Evolutionary conservation across 1,140 invertebrate genomes (phyloP).

Genomic region (Bicyclus anynana): DNA sequence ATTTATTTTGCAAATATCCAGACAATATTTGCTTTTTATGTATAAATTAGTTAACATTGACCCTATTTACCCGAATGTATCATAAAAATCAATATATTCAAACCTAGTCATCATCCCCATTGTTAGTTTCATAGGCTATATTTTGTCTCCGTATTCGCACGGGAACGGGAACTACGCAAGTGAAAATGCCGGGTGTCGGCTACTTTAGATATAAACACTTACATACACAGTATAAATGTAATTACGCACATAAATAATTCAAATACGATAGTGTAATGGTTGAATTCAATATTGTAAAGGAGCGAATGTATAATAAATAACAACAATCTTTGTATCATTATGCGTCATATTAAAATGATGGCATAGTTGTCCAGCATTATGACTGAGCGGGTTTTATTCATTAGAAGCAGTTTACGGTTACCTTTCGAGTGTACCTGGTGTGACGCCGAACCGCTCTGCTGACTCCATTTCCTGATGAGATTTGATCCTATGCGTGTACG

Average conservation of each 20-base stretch:
- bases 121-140: too few relatives aligned
- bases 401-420: conserved; percentile 28
- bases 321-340: not conserved
- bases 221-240: not conserved
- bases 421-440: conserved; percentile 30
- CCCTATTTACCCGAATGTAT: too few relatives aligned
- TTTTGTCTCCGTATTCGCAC: too few relatives aligned
- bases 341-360: not conserved
- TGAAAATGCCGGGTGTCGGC: too few relatives aligned
- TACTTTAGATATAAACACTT: too few relatives aligned
- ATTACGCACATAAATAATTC: not conserved
- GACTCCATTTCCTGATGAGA: conserved; percentile 32
- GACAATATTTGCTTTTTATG: too few relatives aligned
- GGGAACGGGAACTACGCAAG: too few relatives aligned
- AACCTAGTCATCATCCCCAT: too few relatives aligned
- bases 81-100: too few relatives aligned
- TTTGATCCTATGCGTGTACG: conserved; percentile 21
- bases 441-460: conserved; percentile 29
- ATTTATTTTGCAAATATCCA: too few relatives aligned
- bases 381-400: conserved; percentile 18
- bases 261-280: conserved; percentile 1
- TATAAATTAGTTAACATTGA: too few relatives aligned
- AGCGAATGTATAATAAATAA: not conserved
- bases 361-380: not conserved
- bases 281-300: not conserved